phyloP scores from a whole-genome alignment of 2,888 invertebrate genomes.

The Julus scanicus region DNA sequence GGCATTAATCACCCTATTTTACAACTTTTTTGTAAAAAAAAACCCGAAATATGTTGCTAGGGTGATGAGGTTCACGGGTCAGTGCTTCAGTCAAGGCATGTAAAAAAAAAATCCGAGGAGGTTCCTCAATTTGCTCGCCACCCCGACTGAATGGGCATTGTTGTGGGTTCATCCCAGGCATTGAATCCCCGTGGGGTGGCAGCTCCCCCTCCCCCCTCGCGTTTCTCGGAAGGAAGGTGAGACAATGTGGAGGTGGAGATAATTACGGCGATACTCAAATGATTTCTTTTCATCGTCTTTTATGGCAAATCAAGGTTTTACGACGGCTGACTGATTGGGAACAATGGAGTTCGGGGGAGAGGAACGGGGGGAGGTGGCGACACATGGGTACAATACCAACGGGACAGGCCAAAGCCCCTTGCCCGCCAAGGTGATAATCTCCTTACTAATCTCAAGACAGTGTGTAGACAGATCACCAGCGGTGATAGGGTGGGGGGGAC shows the following conservation, averaged over 20 bases:
- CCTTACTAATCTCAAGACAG: neutral
- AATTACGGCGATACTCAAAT: slow-evolving; percentile 49
- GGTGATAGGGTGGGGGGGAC: neutral
- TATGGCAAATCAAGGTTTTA: slow-evolving; percentile 53
- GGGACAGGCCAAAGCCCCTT: slow-evolving; percentile 34
- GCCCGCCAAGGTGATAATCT: slow-evolving; percentile 31
- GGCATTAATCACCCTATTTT: neutral
- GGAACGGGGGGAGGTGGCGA: slow-evolving; percentile 8
- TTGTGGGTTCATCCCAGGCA: slow-evolving; percentile 3
- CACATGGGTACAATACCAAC: neutral
- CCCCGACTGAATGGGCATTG: slow-evolving; percentile 29
- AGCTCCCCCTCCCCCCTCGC: slow-evolving; percentile 10
- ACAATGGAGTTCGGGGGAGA: slow-evolving; percentile 50
- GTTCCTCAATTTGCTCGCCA: slow-evolving; percentile 22
- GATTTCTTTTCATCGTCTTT: slow-evolving; percentile 48
- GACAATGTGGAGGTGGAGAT: slow-evolving; percentile 45
- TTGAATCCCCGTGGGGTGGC: slow-evolving; percentile 46
- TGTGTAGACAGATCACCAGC: slow-evolving; percentile 20
- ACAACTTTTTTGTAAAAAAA: neutral
- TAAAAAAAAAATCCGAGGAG: neutral
- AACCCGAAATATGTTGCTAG: neutral
- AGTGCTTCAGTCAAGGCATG: slow-evolving; percentile 27
- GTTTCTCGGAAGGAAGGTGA: slow-evolving; percentile 46
- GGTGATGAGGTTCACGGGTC: slow-evolving; percentile 39
- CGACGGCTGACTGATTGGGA: slow-evolving; percentile 54